phyloP scores from a whole-genome alignment of 2,113 vertebrate species.

The Phalacrocorax brasilianus region DNA sequence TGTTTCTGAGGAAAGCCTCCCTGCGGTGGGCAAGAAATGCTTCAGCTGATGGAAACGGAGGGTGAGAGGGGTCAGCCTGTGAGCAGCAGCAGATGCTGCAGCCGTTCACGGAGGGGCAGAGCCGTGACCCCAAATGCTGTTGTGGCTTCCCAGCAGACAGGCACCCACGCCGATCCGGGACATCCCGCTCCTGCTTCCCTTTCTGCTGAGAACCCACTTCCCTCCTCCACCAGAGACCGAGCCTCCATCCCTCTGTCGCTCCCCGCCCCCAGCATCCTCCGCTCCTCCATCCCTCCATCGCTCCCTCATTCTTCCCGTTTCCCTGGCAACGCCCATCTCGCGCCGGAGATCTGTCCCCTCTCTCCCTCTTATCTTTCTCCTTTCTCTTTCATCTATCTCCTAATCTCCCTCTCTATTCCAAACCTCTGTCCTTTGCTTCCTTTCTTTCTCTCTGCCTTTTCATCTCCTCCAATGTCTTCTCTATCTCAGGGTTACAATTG shows the following conservation, averaged over 20 bases:
- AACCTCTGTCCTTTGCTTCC: slow-evolving; percentile 61
- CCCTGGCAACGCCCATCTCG: slow-evolving; percentile 77
- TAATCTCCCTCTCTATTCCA: slow-evolving; percentile 44
- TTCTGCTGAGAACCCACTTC: not conserved
- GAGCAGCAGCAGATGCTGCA: not conserved
- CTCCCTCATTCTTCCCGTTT: slow-evolving; percentile 73
- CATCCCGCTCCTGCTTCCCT: not conserved
- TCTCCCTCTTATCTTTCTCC: slow-evolving; percentile 70
- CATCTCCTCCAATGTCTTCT: slow-evolving; percentile 52
- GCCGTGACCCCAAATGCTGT: not conserved
- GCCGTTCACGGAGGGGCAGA: not conserved
- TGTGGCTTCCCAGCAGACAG: not conserved
- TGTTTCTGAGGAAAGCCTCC: not conserved
- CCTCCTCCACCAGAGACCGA: not conserved
- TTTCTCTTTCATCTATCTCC: slow-evolving; percentile 75
- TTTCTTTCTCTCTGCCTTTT: slow-evolving; percentile 55
- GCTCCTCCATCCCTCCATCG: slow-evolving; percentile 55
- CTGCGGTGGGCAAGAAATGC: not conserved
- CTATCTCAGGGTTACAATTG: slow-evolving; percentile 47
- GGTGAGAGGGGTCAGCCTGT: not conserved
- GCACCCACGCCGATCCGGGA: not conserved
- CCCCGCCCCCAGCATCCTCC: slow-evolving; percentile 46
- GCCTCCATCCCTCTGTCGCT: not conserved
- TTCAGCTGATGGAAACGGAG: not conserved
- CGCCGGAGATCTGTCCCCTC: slow-evolving; percentile 46